Evolutionary conservation across 1,140 invertebrate species (phyloP).

Genomic region (Nephotettix cincticeps): DNA sequence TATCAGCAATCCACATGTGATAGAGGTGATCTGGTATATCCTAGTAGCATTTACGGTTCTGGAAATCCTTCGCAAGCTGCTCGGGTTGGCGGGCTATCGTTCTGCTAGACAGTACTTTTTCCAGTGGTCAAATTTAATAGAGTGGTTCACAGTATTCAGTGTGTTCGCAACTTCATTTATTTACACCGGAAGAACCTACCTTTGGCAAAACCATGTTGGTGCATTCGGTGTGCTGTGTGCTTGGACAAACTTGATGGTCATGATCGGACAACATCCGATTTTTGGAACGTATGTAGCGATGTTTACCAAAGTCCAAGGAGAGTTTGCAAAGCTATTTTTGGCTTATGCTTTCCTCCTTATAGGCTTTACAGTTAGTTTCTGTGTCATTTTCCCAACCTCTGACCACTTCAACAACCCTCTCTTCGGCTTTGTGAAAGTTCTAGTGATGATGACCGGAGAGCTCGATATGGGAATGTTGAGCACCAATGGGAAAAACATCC

Average conservation of each 20-base stretch:
- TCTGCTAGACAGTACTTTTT: constrained; percentile 75
- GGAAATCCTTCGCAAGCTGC: constrained; percentile 73
- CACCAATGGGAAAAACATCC: constrained; percentile 54
- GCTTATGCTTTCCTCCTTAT: constrained; percentile 82
- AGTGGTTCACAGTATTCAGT: constrained; percentile 80
- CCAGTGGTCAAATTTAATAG: constrained; percentile 79
- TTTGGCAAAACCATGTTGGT: constrained; percentile 78
- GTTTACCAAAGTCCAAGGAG: constrained; percentile 81
- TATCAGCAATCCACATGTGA: constrained; percentile 66
- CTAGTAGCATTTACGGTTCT: constrained; percentile 69
- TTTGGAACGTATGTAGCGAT: constrained; percentile 86
- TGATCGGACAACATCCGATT: constrained; percentile 81
- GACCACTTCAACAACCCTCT: constrained; percentile 76
- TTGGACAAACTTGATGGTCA: constrained; percentile 85
- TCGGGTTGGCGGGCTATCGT: constrained; percentile 72
- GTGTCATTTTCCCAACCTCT: constrained; percentile 78
- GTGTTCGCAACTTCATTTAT: constrained; percentile 79
- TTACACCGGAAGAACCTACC: constrained; percentile 71
- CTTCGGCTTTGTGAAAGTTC: constrained; percentile 75
- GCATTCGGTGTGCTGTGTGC: constrained; percentile 80
- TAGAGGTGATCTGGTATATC: constrained; percentile 77
- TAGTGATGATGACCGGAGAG: constrained; percentile 91
- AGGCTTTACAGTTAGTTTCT: constrained; percentile 83
- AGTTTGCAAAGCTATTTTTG: constrained; percentile 79
- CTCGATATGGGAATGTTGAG: constrained; percentile 67